Evolutionary conservation across 1,140 invertebrate genomes (phyloP), one percentile per base, ranked within the genome.

Genomic region (Cotesia chilonis): DNA sequence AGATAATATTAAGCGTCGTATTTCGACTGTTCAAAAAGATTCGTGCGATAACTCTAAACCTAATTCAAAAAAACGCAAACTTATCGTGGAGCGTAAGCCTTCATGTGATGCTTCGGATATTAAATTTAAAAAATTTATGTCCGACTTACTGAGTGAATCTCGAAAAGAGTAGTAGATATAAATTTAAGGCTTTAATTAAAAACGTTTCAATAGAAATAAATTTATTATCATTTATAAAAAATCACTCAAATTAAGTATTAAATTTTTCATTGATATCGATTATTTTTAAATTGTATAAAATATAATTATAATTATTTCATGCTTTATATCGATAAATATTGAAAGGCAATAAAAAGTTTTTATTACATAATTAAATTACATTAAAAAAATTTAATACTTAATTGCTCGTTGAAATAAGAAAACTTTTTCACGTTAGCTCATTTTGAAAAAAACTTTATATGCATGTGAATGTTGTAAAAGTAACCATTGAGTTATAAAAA

Each of bases 71-170:
- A 87, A 86, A 60, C 83, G 86, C 2, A 87, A 87, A 76, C 73
- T 87, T 5, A 85, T 87, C 61, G 81, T 87, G 14, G 86, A 87
- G 59, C 78, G 85, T 71, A 82, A 86, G 76, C 52, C 79, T 3
- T 80, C 83, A 4, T 80, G 64, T 35, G 84, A 85, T 52, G 78
- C 83, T 7, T 78, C 85, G 57, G 84, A 86, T 59, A 75, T 84
- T 0, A 85, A 86, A 72, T 87, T 87, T 54, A 86, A 86, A 76
- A 84, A 85, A 72, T 87, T 85, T 64, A 83, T 87, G 79, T 83
- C 80, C 0, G 80, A 79, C 71, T 79, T 85, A 59, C 71, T 85
- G 7, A 73, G 71, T 41, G 41, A 73, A 70, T 28, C 76, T 73
- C 69, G 38, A 52, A 3, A 12, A 51, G 38, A 67, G 55, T 10